phyloP scores from a whole-genome alignment of 2,888 invertebrate species.

The Aspidiotus destructor region DNA sequence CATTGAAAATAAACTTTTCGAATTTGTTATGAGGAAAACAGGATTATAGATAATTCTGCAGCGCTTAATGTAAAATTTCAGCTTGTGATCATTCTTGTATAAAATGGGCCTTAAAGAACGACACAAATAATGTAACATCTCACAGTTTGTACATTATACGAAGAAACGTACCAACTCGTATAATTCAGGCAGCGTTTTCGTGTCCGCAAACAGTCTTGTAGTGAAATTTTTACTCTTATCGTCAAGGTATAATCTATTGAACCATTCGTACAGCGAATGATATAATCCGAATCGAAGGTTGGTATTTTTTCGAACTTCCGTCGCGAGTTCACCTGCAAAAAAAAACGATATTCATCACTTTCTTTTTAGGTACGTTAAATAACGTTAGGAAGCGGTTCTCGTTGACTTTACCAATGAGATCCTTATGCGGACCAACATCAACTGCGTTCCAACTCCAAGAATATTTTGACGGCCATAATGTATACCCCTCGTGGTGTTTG shows the following conservation, averaged over 20 bases:
- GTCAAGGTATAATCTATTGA: constrained; percentile 63
- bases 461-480: constrained; percentile 69
- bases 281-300: constrained; percentile 69
- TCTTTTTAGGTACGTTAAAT: not conserved
- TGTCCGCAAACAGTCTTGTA: constrained; percentile 55
- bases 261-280: constrained; percentile 82
- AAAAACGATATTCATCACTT: not conserved
- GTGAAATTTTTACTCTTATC: constrained; percentile 58
- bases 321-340: constrained; percentile 53
- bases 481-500: constrained; percentile 81
- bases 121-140: too few relatives aligned
- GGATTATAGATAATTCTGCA: too few relatives aligned
- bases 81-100: too few relatives aligned
- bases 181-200: constrained; percentile 72
- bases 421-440: constrained; percentile 65
- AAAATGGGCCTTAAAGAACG: too few relatives aligned
- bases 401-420: constrained; percentile 54
- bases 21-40: too few relatives aligned
- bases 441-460: constrained; percentile 77
- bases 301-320: constrained; percentile 53
- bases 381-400: not conserved
- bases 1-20: too few relatives aligned
- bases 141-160: too few relatives aligned
- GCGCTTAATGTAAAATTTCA: too few relatives aligned
- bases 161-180: constrained; percentile 54